Evolutionary conservation across 2,888 invertebrate genomes (phyloP).

Genomic region (Colletes collaris): DNA sequence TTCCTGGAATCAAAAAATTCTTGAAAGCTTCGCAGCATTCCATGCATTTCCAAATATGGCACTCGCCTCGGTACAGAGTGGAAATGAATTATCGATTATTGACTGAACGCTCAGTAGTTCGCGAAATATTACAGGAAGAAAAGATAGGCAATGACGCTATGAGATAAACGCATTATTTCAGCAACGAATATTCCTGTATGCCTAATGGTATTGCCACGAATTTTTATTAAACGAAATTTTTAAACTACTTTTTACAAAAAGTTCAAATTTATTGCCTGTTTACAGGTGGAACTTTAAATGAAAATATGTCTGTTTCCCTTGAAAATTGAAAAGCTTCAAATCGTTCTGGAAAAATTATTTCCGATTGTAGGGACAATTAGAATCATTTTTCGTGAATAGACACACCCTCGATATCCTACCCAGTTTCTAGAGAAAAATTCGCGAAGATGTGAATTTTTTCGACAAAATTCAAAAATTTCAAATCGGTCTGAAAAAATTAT

Average conservation of each 20-base stretch:
- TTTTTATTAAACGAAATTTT: background rate
- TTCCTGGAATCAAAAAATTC: constrained; percentile 15
- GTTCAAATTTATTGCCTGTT: no score
- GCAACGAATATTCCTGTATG: background rate
- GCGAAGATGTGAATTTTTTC: no score
- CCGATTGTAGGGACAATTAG: no score
- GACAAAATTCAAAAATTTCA: no score
- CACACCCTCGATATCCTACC: no score
- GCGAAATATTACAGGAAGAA: constrained; percentile 6
- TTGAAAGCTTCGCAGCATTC: constrained; percentile 16
- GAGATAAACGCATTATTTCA: background rate
- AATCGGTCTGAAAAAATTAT: no score
- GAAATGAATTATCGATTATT: constrained; percentile 33
- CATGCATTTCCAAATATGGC: constrained; percentile 9
- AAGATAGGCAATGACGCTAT: background rate
- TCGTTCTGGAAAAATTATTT: no score
- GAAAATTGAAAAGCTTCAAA: no score
- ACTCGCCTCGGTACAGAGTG: background rate
- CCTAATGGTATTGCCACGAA: background rate
- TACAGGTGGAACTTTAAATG: no score
- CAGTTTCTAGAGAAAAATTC: no score
- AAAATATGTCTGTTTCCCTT: no score
- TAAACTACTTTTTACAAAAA: background rate
- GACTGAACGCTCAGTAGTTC: constrained; percentile 13
- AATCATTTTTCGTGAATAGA: no score